Evolutionary conservation across 35 echinoderm and acorn worm genomes (phyloP), one percentile per base, ranked within the genome.

Genomic region (Holothuria glaberrima): DNA sequence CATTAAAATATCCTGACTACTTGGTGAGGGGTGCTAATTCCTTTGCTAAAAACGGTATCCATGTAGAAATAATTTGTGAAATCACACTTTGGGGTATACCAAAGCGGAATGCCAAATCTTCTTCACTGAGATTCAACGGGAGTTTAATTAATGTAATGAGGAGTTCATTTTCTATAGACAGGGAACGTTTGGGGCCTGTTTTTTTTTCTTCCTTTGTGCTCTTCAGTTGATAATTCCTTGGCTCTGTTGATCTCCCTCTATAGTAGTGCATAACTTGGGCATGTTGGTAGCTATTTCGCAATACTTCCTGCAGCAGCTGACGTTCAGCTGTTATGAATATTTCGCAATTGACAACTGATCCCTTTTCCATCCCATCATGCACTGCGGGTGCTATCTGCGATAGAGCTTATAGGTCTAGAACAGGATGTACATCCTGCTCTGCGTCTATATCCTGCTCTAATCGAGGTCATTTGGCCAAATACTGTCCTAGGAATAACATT

Each of bases 31-130:
- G 28, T 74, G 90, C 62, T 36, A 97, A 83, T 67, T 93, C 94
- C 30, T 82, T 86, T 35, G 50, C 59, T 56, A 93, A 36, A 48
- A 93, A 93, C 48, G 94, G 88, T 28, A 97, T 64, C 94, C 94
- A 93, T 24, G 91, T 97, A 30, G 91, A 93, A 27, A 97, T 58
- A 16, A 97, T 67, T 48, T 90, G 94, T 6, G 94, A 97, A 58
- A 93, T 91, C 9, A 71, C 88, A 56, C 71, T 92, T 35, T 87
- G 87, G 29, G 50, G 45, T 12, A 93, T n/a, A 29, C 88, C 88
- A 93, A 97, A 97, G 0, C 87, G 80, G 58, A 89, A 95, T 27
- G 90, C 90, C 13, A 95, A 38, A 48, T 92, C 78, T 20, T 92
- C 86, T 80, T 90, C 90, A 21, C 59, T n/a, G 3, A 95, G 86